Percentiles rank a stretch among this genome's conserved stretches.
phyloP scores from a whole-genome alignment of 2,888 invertebrate species.

The Orchesellides sinensis region DNA sequence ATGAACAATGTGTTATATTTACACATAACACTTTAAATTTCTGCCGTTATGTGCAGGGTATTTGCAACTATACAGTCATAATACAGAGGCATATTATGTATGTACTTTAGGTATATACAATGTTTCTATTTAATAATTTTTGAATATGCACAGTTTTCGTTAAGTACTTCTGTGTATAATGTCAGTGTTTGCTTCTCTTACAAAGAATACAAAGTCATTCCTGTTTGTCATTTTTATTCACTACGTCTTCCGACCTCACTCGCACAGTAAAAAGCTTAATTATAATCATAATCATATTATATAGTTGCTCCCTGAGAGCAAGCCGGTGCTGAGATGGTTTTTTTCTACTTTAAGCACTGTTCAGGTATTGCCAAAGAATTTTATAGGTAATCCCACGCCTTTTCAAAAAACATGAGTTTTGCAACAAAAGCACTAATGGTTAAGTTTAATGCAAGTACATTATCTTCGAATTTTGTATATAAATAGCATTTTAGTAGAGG shows the following conservation, averaged over 20 bases:
- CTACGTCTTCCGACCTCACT: conserved; percentile 48
- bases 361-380: conserved; percentile 63
- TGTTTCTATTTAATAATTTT: conserved; percentile 8
- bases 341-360: conserved; percentile 37
- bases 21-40: background rate
- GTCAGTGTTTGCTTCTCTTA: conserved; percentile 15
- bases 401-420: background rate
- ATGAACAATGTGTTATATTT: too few species aligned
- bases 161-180: conserved; percentile 47
- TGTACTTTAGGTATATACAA: conserved; percentile 19
- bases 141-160: conserved; percentile 33
- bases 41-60: too few species aligned
- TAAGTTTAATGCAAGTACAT: conserved; percentile 19
- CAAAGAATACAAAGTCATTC: conserved; percentile 45
- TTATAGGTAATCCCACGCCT: conserved; percentile 1
- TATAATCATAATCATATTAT: background rate
- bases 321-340: conserved; percentile 6
- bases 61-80: conserved; percentile 1
- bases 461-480: conserved; percentile 4
- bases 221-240: conserved; percentile 53
- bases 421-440: conserved; percentile 49
- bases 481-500: conserved; percentile 39
- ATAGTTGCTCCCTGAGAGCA: conserved; percentile 12
- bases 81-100: conserved; percentile 12
- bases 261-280: conserved; percentile 22